These are phyloP conservation scores for Hyperoodon ampullatus DNA, from an alignment of 2,113 vertebrate species.

Conservation along the genomic window DNA sequence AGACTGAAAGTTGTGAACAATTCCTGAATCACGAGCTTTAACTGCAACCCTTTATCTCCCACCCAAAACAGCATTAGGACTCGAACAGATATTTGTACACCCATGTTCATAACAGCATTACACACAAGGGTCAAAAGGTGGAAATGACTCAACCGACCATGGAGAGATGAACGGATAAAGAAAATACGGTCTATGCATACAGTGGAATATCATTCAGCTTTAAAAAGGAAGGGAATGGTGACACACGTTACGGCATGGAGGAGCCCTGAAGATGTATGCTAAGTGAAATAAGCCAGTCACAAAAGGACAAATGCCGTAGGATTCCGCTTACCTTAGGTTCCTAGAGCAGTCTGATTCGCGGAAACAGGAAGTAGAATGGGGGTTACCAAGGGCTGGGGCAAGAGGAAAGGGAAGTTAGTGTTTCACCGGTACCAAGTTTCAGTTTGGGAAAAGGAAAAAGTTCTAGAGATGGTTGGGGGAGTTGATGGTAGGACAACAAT, in stretches of 20 bases:
- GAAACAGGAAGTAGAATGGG: neutral
- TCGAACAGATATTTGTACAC: too few relatives aligned
- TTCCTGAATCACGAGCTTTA: neutral
- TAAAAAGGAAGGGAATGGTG: neutral
- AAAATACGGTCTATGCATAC: accelerated
- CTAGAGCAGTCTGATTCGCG: neutral
- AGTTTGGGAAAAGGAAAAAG: neutral
- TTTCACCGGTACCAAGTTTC: neutral
- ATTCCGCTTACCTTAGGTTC: neutral
- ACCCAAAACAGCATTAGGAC: neutral
- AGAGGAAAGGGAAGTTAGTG: neutral
- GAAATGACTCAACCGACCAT: neutral
- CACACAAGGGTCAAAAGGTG: neutral
- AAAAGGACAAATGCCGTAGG: neutral
- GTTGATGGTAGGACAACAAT: neutral
- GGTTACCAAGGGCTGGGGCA: neutral
- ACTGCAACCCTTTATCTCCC: neutral
- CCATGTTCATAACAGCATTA: neutral
- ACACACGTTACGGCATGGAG: neutral
- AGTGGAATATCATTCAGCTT: neutral
- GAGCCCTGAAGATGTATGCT: neutral
- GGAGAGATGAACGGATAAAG: neutral
- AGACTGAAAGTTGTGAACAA: neutral
- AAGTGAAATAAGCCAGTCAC: neutral
- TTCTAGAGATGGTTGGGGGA: neutral